Percentiles rank a stretch among this genome's conserved stretches.
Evolutionary conservation across 2,797 vertebrate genomes (phyloP).

Genomic region (Diceros bicornis): DNA sequence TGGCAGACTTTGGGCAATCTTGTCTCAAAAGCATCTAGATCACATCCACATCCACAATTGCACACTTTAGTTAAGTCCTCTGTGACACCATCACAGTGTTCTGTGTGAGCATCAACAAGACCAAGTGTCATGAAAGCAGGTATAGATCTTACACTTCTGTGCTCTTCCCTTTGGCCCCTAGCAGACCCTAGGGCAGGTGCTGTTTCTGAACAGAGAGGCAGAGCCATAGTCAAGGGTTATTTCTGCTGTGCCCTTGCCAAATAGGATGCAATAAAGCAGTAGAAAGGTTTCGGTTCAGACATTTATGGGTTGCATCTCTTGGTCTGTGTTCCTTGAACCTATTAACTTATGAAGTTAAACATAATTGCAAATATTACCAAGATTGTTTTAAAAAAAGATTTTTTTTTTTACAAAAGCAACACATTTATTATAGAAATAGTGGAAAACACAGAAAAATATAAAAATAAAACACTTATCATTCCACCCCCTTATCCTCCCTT

Average conservation of each 20-base stretch:
- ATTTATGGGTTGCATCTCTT: not conserved
- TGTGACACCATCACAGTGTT: not conserved
- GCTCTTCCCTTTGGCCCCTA: not conserved
- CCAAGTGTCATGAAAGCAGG: not conserved
- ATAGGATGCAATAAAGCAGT: not conserved
- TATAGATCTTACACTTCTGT: not conserved
- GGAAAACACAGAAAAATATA: constrained; percentile 43
- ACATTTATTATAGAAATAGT: not conserved
- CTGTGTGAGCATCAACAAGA: not conserved
- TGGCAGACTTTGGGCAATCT: not conserved
- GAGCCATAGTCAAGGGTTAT: not conserved
- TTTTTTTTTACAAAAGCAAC: constrained; percentile 3
- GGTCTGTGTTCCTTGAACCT: not conserved
- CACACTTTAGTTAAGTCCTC: not conserved
- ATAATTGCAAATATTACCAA: not conserved
- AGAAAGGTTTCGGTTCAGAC: not conserved
- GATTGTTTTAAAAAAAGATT: not conserved
- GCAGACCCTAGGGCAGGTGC: not conserved
- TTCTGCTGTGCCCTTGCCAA: not conserved
- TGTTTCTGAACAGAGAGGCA: not conserved
- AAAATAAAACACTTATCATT: not conserved
- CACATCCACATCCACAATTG: not conserved
- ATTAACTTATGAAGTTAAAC: not conserved
- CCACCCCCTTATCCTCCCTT: not conserved
- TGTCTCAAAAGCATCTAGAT: not conserved